Percentiles rank a stretch among this genome's conserved stretches.
phyloP scores from a whole-genome alignment of 2,888 invertebrate species.

The Leptinotarsa peninsularis region DNA sequence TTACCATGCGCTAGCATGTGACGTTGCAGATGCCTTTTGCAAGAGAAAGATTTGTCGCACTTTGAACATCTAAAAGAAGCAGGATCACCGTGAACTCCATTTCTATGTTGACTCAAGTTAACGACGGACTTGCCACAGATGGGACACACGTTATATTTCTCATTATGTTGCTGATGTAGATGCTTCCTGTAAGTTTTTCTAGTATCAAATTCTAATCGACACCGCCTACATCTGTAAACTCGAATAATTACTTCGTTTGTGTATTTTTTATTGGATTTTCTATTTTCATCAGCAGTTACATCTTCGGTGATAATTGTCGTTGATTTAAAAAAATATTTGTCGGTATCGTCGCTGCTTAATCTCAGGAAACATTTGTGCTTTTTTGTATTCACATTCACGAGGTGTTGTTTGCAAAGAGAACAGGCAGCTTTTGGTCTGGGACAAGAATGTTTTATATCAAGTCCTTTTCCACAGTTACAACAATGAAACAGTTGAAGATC shows the following conservation, averaged over 20 bases:
- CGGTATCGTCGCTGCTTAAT: conserved; percentile 24
- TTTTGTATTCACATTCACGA: conserved; percentile 22
- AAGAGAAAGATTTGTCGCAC: conserved; percentile 50
- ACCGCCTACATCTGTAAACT: conserved; percentile 5
- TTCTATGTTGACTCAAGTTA: conserved; percentile 40
- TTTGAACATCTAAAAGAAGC: conserved; percentile 41
- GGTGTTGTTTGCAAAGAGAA: conserved; percentile 32
- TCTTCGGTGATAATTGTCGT: not conserved
- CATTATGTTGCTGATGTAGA: conserved; percentile 40
- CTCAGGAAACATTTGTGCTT: conserved; percentile 35
- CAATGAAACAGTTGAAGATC: conserved; percentile 34
- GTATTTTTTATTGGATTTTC: not conserved
- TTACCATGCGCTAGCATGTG: conserved; percentile 62
- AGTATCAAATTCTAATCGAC: conserved; percentile 2
- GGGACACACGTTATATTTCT: conserved; percentile 57
- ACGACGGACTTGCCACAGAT: conserved; percentile 61
- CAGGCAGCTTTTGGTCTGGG: conserved; percentile 31
- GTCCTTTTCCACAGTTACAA: conserved; percentile 31
- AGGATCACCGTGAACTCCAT: conserved; percentile 42
- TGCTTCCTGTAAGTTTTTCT: conserved; percentile 39
- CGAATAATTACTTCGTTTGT: not conserved
- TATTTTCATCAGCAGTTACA: too few relatives aligned
- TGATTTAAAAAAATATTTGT: conserved; percentile 2
- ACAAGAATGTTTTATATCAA: conserved; percentile 33
- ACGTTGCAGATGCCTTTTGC: conserved; percentile 46